A percentile compares a stretch with the other conserved stretches of the same genome.
Evolutionary conservation across 2,113 vertebrate genomes (phyloP).

Genomic region (Scophthalmus maximus): DNA sequence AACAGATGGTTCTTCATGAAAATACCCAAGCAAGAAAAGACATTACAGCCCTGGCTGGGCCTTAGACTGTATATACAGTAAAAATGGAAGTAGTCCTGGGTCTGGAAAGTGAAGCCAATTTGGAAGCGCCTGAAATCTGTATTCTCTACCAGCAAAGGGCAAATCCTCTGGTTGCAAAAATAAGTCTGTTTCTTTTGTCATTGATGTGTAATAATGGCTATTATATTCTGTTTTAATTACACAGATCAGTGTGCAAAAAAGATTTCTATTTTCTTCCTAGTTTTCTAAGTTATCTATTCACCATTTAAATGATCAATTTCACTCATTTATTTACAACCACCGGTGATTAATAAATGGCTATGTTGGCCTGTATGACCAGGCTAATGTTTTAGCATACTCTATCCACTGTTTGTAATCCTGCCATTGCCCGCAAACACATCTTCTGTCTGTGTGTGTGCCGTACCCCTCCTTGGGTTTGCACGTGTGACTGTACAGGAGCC

Average conservation of each 20-base stretch:
- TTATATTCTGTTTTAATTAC: neutral
- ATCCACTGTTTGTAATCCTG: neutral
- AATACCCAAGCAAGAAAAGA: neutral
- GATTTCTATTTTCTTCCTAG: too few species aligned
- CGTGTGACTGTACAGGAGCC: conserved; percentile 9
- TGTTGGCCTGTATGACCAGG: neutral
- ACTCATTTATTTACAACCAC: neutral
- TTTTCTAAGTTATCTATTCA: too few species aligned
- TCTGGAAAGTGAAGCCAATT: too few species aligned
- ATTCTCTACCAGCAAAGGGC: too few species aligned
- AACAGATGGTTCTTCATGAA: neutral
- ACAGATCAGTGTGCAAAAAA: too few species aligned
- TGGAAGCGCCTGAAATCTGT: too few species aligned
- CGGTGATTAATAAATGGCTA: neutral
- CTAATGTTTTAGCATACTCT: neutral
- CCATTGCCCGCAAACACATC: neutral
- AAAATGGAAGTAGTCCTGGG: too few species aligned
- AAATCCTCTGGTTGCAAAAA: too few species aligned
- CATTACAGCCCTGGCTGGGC: too few species aligned
- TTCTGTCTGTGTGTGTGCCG: conserved; percentile 73
- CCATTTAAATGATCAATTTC: neutral
- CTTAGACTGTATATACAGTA: too few species aligned
- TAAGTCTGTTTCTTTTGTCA: too few species aligned
- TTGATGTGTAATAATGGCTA: too few species aligned
- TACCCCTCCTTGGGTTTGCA: neutral